Conservation (phyloP, 2,113 vertebrate genomes). For the Xerus inauris region DNA sequence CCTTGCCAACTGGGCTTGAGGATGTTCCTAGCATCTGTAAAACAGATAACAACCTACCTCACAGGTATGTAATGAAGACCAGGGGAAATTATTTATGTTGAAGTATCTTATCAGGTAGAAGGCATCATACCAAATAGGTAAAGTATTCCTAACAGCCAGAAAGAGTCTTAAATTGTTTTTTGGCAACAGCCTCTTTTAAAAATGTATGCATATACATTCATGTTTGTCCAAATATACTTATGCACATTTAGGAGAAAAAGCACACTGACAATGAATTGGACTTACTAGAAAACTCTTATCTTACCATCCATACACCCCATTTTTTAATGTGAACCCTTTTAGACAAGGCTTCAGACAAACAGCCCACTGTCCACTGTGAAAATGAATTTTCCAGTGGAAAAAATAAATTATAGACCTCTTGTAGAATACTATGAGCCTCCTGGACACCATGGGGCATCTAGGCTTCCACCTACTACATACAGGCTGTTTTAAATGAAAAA, state of each 20-base stretch:
- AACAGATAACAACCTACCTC: background rate
- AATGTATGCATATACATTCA: background rate
- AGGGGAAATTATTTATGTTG: background rate
- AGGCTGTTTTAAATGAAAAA: background rate
- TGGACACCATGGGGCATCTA: accelerated
- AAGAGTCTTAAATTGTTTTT: background rate
- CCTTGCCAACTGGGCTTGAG: background rate
- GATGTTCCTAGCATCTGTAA: background rate
- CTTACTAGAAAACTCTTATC: background rate
- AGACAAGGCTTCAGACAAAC: background rate
- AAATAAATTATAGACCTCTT: background rate
- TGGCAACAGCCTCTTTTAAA: background rate
- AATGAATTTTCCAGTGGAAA: background rate
- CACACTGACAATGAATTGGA: background rate
- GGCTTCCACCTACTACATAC: background rate
- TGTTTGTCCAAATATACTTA: background rate
- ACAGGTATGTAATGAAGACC: background rate
- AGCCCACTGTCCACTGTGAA: background rate
- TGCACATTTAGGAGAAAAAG: background rate
- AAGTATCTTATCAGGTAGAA: background rate
- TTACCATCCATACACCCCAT: background rate
- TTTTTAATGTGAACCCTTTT: background rate
- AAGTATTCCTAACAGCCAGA: background rate
- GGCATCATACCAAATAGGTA: background rate
- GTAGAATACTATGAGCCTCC: background rate